These are phyloP conservation scores for Rugalucina vietnamica DNA, from an alignment of 2,888 invertebrate genomes.

Conservation along the genomic window DNA sequence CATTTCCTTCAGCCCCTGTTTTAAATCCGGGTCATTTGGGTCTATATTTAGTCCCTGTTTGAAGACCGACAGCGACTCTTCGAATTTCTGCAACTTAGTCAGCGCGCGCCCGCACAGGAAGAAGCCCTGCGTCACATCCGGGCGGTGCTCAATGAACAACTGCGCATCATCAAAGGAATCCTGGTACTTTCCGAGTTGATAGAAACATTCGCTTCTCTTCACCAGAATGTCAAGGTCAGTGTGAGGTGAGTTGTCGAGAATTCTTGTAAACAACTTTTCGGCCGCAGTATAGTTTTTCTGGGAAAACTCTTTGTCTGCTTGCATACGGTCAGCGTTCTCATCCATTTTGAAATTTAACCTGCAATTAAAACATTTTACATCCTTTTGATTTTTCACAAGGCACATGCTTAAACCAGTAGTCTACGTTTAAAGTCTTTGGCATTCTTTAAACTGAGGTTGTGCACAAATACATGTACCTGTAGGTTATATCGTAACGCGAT, in stretches of 20 bases:
- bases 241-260: conserved; percentile 27
- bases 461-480: too few species aligned
- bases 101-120: conserved; percentile 58
- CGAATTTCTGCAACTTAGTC: conserved; percentile 55
- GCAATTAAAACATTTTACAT: too few species aligned
- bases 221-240: conserved; percentile 23
- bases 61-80: conserved; percentile 61
- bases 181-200: conserved; percentile 50
- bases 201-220: conserved; percentile 56
- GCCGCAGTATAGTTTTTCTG: conserved; percentile 51
- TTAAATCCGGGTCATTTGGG: conserved; percentile 57
- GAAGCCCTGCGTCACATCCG: conserved; percentile 55
- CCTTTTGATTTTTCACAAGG: too few species aligned
- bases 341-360: too few species aligned
- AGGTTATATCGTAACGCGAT: too few species aligned
- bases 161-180: conserved; percentile 60
- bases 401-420: too few species aligned
- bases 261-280: conserved; percentile 24
- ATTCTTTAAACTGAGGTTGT: too few species aligned
- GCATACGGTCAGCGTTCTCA: neutral
- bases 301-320: conserved; percentile 35
- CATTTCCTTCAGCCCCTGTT: conserved; percentile 58
- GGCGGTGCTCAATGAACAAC: conserved; percentile 34
- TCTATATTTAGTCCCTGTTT: conserved; percentile 66
- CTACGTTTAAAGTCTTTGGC: too few species aligned